Evolutionary conservation across 2,888 invertebrate genomes (phyloP).

Genomic region (Pterostichus niger): DNA sequence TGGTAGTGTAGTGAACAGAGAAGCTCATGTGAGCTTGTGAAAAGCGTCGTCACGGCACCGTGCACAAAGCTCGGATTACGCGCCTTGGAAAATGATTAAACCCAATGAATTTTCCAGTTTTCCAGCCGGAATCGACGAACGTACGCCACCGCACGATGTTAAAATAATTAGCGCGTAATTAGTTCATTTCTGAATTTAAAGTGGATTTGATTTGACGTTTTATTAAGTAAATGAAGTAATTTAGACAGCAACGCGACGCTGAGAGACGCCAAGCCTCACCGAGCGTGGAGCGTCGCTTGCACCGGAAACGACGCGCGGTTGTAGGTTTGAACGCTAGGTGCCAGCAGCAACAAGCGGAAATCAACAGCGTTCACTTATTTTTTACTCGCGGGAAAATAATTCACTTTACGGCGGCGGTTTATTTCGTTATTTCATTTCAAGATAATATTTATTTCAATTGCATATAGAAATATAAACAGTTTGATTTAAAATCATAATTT

Average conservation of each 20-base stretch:
- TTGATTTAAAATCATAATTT: not conserved
- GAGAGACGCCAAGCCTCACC: not conserved
- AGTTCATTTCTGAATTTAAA: slow-evolving; percentile 62
- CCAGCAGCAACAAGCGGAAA: slow-evolving; percentile 49
- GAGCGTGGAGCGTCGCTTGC: slow-evolving; percentile 12
- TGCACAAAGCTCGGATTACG: slow-evolving; percentile 32
- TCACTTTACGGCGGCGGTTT: slow-evolving; percentile 25
- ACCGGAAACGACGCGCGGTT: slow-evolving; percentile 16
- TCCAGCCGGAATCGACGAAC: slow-evolving; percentile 22
- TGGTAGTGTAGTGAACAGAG: too few species aligned
- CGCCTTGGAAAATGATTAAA: slow-evolving; percentile 6
- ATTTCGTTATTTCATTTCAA: slow-evolving; percentile 28
- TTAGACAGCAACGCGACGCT: slow-evolving; percentile 50
- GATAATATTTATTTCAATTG: not conserved
- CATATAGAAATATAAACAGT: not conserved
- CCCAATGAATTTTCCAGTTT: slow-evolving; percentile 29
- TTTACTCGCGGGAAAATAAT: slow-evolving; percentile 31
- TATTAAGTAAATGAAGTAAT: slow-evolving; percentile 64
- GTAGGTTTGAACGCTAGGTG: not conserved
- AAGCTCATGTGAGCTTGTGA: too few species aligned
- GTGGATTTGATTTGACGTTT: slow-evolving; percentile 63
- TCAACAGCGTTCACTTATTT: slow-evolving; percentile 41
- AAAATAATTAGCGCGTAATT: slow-evolving; percentile 59
- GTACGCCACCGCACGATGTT: slow-evolving; percentile 31
- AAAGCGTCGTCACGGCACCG: too few species aligned